Conservation (phyloP, 2,113 vertebrate species). For the Xiphophorus hellerii region DNA sequence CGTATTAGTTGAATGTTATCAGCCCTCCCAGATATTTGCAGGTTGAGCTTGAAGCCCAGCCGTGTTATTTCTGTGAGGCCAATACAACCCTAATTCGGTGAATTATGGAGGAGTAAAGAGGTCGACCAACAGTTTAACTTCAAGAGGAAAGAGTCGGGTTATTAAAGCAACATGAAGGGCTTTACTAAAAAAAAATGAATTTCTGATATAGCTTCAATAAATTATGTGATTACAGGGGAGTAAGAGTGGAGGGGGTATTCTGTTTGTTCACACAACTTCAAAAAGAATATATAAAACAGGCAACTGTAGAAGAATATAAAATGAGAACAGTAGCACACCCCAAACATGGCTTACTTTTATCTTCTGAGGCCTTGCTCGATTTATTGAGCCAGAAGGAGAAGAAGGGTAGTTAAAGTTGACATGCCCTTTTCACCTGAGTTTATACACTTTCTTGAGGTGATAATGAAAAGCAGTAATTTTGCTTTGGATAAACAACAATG, state of each 20-base stretch:
- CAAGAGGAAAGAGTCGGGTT: not conserved
- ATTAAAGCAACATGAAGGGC: slow-evolving; percentile 25
- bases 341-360: slow-evolving; percentile 2
- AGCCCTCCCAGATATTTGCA: slow-evolving; percentile 29
- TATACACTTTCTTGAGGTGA: not conserved
- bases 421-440: not conserved
- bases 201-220: slow-evolving; percentile 58
- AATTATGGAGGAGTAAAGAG: slow-evolving; percentile 30
- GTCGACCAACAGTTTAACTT: not conserved
- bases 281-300: slow-evolving; percentile 10
- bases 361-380: not conserved
- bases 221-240: slow-evolving; percentile 33
- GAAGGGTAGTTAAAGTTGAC: not conserved
- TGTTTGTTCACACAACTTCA: slow-evolving; percentile 8
- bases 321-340: not conserved
- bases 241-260: not conserved
- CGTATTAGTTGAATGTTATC: slow-evolving; percentile 41
- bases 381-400: not conserved
- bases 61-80: not conserved
- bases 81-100: slow-evolving; percentile 8
- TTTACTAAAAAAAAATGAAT: slow-evolving; percentile 51
- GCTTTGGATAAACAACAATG: not conserved
- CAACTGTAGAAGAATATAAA: not conserved
- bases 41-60: slow-evolving; percentile 16
- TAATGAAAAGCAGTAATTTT: not conserved